Base-by-base conservation (phyloP, 2,888 invertebrate species). In the Leucozona laternaria region DNA sequence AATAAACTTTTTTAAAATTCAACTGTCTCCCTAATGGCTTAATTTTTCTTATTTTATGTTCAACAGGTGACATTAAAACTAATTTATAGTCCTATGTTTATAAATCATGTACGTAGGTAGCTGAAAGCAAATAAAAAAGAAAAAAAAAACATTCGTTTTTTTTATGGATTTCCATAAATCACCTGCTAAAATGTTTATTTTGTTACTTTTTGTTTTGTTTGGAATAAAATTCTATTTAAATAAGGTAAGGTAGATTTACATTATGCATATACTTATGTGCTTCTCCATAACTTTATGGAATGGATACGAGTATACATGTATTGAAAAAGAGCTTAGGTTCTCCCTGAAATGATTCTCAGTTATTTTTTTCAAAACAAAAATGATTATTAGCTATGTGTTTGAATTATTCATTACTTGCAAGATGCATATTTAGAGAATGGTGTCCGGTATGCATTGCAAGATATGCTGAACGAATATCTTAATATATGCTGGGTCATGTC, bases 61-160 rank as follows among this genome's bases (percentile, higher is more conserved):
- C 60, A 85, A 62, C 80, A 85, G 81, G 77, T 85, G 85, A 62
- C 85, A 85, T 62, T 85, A 73, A 78, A 57, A 68, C 48, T 60
- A 62, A 77, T 85, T 85, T 77, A 82, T 77, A 22, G 50, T 58
- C 53, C n/a, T n/a, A 53, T 28, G 37, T 72, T 68, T 73, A 81
- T 85, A 78, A 85, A 81, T 85, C 77, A 85, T 72, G 40, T 57
- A 57, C 40, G 71, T 57, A 71, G 66, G 50, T 66, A 64, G 45
- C 48, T 48, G 17, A 66, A 53, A 68, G 53, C 37, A 37, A 50
- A 68, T 37, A 68, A 20, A 64, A 55, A 45, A 31, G 8, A 13
- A 66, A 28, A 45, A 6, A 28, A 31, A 31, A 31, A 31, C 6
- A 17, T 17, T 48, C 55, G 17, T 48, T 70, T 79, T 8, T 28